phyloP scores from a whole-genome alignment of 2,888 invertebrate species.

The Therioaphis trifolii region DNA sequence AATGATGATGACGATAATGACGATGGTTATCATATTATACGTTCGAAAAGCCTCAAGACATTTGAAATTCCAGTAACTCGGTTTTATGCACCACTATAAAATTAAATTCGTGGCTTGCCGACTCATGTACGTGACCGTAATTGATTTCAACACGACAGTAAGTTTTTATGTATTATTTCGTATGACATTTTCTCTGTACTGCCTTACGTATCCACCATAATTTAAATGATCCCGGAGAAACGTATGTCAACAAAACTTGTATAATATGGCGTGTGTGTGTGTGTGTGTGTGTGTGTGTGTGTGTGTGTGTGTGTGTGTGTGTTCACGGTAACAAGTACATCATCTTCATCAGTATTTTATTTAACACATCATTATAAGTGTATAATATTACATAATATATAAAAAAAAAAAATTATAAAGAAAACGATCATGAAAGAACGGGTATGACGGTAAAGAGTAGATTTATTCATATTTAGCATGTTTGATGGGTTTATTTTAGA shows the following conservation, averaged over 20 bases:
- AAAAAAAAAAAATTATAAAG: too few relatives aligned
- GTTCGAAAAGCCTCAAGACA: neutral
- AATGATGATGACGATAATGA: too few relatives aligned
- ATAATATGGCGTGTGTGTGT: too few relatives aligned
- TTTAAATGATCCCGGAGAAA: neutral
- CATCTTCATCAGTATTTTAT: neutral
- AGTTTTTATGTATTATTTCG: conserved; percentile 34
- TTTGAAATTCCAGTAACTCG: neutral
- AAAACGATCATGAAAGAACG: too few relatives aligned
- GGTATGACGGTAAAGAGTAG: too few relatives aligned
- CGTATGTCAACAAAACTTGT: too few relatives aligned
- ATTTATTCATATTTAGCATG: too few relatives aligned
- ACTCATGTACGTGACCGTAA: neutral
- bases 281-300: too few relatives aligned
- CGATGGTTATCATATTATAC: neutral
- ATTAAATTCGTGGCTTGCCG: neutral
- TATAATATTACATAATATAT: too few relatives aligned
- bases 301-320: neutral
- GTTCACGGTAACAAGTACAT: neutral
- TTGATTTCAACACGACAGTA: conserved; percentile 23
- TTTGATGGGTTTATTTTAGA: too few relatives aligned
- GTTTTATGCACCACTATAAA: neutral
- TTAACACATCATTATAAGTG: too few relatives aligned
- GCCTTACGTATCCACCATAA: neutral
- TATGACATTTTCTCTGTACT: neutral